Base-by-base conservation (phyloP, 2,888 invertebrate species). In the Doris montereyensis region DNA sequence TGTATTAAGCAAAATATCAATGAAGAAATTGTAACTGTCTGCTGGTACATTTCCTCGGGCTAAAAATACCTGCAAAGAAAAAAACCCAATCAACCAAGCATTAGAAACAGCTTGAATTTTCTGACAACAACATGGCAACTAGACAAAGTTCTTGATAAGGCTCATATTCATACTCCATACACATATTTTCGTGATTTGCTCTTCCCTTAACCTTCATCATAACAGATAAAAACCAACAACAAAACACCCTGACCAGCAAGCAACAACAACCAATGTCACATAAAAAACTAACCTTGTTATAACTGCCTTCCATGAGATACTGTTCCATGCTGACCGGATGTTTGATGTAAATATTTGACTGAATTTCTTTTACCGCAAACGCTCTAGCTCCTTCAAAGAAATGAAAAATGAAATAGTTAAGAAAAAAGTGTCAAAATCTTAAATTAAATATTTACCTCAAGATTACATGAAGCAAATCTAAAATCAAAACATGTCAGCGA, bases 261-360 rank as follows among this genome's bases (percentile, higher is more conserved):
- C n/a, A n/a, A n/a, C n/a, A n/a, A n/a, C n/a, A n/a, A n/a, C n/a
- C n/a, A n/a, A n/a, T n/a, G n/a, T n/a, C n/a, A n/a, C n/a, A n/a
- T 71, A 8, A 0, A 4, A 30, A 1, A 24, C 8, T 78, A 89
- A 95, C 95, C 93, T 99, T 99, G 91, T 99, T 99, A 90, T 99
- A 99, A 85, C 97, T 97, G 71, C 99, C 99, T 91, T 99, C 99
- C 98, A 99, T 99, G 77, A 99, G 93, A 91, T 97, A 98, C 91
- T 99, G 99, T 89, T 99, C 99, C 88, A 99, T 94, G 8, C 97
- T 96, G 13, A 99, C 93, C 0, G 99, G 98, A 89, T 98, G 97
- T 82, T 95, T 94, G 79, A 99, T 97, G 91, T 97, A 99, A 24
- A 97, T 95, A 90, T 99, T 98, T 74, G 95, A 95, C 90, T 97